Evolutionary conservation across 2,888 invertebrate species (phyloP).

Genomic region (Leucophora obtusa): DNA sequence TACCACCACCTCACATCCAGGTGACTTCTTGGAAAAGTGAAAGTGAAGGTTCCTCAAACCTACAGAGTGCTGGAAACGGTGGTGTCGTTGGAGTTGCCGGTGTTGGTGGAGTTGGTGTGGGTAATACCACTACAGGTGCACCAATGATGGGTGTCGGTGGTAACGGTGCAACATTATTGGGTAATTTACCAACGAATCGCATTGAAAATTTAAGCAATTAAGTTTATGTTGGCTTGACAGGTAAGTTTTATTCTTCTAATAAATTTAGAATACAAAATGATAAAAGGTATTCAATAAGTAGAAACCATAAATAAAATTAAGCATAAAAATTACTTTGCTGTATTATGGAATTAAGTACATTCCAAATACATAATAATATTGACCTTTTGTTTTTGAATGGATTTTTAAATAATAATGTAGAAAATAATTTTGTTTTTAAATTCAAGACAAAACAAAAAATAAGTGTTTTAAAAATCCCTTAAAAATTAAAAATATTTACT

Average conservation of each 20-base stretch:
- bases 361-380: constrained; percentile 39
- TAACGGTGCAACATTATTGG: constrained; percentile 54
- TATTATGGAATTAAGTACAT: constrained; percentile 37
- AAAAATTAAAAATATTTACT: constrained; percentile 39
- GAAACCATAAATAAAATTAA: constrained; percentile 41
- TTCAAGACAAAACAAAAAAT: neutral
- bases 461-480: constrained; percentile 30
- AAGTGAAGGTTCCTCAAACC: constrained; percentile 76
- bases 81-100: constrained; percentile 12
- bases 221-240: constrained; percentile 40
- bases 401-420: constrained; percentile 27
- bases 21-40: constrained; percentile 95
- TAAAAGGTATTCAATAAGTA: neutral
- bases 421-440: constrained; percentile 8
- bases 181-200: constrained; percentile 61
- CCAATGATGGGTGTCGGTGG: constrained; percentile 38
- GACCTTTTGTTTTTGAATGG: constrained; percentile 8
- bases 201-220: constrained; percentile 67
- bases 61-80: constrained; percentile 46
- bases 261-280: neutral
- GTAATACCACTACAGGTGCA: constrained; percentile 12
- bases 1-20: constrained; percentile 92
- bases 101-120: constrained; percentile 15
- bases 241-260: constrained; percentile 40
- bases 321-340: constrained; percentile 27